These are phyloP conservation scores for Aphaenogaster floridana DNA, from an alignment of 1,140 invertebrate genomes.

Conservation along the genomic window DNA sequence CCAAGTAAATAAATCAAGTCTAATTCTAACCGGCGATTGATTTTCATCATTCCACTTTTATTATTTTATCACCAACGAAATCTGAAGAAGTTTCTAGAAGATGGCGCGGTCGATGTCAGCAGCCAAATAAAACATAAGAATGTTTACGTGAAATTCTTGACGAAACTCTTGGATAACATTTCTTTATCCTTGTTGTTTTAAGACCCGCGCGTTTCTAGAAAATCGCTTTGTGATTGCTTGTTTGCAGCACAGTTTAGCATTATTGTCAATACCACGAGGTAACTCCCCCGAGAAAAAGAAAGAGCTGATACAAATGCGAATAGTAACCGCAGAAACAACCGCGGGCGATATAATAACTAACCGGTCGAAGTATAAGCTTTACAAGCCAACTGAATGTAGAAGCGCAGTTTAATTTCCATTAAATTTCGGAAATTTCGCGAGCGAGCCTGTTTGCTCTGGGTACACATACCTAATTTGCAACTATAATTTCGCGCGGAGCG, in stretches of 20 bases:
- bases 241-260: conserved; percentile 4
- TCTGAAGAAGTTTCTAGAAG: not conserved
- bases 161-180: not conserved
- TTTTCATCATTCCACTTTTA: not conserved
- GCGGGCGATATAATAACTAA: conserved; percentile 2
- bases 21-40: not conserved
- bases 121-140: not conserved
- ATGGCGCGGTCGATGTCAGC: not conserved
- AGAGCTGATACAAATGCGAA: not conserved
- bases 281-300: not conserved
- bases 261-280: not conserved
- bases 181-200: conserved; percentile 7
- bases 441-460: conserved; percentile 63
- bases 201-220: not conserved
- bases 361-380: conserved; percentile 8
- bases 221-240: not conserved
- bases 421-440: conserved; percentile 66
- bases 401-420: conserved; percentile 75
- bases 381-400: conserved; percentile 33
- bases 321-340: not conserved
- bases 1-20: not conserved
- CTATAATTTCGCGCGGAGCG: conserved; percentile 65
- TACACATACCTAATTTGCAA: conserved; percentile 73
- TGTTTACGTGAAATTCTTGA: conserved; percentile 13
- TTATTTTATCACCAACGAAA: conserved; percentile 13